Evolutionary conservation across 2,113 vertebrate species (phyloP).

Genomic region (Corapipo altera): DNA sequence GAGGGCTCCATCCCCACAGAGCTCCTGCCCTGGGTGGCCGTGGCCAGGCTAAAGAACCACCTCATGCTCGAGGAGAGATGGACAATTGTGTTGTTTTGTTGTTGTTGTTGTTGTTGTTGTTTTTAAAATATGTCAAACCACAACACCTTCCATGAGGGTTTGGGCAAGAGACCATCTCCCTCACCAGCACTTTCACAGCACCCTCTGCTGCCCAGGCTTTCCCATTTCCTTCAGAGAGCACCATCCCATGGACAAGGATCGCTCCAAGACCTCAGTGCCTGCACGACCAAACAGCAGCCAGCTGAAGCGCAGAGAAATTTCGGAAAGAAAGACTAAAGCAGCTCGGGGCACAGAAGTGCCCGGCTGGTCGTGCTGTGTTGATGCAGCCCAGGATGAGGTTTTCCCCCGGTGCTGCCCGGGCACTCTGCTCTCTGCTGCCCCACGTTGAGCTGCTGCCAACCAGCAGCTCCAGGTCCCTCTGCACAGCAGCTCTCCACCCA

Average conservation of each 20-base stretch:
- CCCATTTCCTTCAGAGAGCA: background rate
- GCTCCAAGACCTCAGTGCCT: background rate
- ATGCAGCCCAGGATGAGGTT: background rate
- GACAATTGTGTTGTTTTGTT: no score
- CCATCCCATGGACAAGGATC: fast-evolving
- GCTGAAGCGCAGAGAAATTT: background rate
- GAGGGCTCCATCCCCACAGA: background rate
- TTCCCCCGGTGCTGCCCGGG: background rate
- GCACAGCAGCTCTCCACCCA: background rate
- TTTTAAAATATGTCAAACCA: fast-evolving
- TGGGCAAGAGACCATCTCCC: background rate
- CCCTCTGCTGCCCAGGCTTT: background rate
- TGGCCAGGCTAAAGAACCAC: background rate
- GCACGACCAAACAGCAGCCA: background rate
- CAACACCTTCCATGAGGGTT: fast-evolving
- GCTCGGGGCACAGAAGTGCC: background rate
- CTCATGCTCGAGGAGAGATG: background rate
- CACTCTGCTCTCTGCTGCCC: background rate
- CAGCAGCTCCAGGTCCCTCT: background rate
- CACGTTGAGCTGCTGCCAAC: background rate
- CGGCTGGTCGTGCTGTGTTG: background rate
- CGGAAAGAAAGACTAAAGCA: background rate
- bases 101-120: no score
- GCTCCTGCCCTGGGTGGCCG: background rate
- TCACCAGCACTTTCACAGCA: background rate